A percentile compares a stretch with the other conserved stretches of the same genome.
phyloP scores from a whole-genome alignment of 2,113 vertebrate genomes.

The Melanostigma gelatinosum region DNA sequence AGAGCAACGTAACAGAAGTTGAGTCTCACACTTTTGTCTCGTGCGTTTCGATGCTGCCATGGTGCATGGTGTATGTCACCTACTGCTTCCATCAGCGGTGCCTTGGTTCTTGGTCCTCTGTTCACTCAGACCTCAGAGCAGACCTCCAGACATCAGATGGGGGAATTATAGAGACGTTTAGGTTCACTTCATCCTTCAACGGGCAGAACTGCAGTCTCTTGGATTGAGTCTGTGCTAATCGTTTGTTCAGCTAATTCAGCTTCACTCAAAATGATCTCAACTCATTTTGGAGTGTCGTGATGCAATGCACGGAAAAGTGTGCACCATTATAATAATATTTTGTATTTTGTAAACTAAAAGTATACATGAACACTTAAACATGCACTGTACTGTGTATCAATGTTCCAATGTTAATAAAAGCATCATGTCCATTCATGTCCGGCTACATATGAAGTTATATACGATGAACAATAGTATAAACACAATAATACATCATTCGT shows the following conservation, averaged over 20 bases:
- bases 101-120: not conserved
- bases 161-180: not conserved
- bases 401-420: not conserved
- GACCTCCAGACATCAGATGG: not conserved
- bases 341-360: not conserved
- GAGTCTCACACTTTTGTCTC: conserved; percentile 5
- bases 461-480: not conserved
- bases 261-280: not conserved
- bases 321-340: not conserved
- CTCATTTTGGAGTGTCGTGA: not conserved
- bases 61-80: not conserved
- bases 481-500: not conserved
- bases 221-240: too few relatives aligned
- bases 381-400: not conserved
- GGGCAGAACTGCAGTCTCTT: not conserved
- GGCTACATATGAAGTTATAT: not conserved
- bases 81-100: not conserved
- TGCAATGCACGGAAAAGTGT: not conserved
- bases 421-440: not conserved
- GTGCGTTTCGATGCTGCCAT: conserved; percentile 1
- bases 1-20: conserved; percentile 8
- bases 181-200: too few relatives aligned
- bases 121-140: not conserved
- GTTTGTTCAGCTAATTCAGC: not conserved
- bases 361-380: not conserved